Percentiles rank a stretch among this genome's conserved stretches.
phyloP scores from a whole-genome alignment of 2,797 vertebrate species.

The Halcyon chelicuti region DNA sequence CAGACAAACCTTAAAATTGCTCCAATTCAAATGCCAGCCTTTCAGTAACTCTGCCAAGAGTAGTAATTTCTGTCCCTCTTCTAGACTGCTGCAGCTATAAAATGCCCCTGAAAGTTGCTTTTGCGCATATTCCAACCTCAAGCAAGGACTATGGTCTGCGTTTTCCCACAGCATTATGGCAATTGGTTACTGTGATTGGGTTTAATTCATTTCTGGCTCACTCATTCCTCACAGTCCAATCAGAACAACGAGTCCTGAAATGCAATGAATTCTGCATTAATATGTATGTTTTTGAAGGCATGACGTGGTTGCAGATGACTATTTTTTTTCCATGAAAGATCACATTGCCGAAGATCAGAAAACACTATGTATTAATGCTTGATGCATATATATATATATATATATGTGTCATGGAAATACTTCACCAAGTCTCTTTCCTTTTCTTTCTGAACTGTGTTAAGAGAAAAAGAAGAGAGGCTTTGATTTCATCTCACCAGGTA shows the following conservation, averaged over 20 bases:
- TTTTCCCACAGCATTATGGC: constrained; percentile 23
- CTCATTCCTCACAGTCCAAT: constrained; percentile 18
- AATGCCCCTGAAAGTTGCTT: not conserved
- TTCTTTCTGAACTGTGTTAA: not conserved
- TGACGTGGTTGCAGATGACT: not conserved
- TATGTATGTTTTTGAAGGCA: not conserved
- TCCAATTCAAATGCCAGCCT: not conserved
- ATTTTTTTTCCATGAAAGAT: not conserved
- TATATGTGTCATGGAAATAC: not conserved
- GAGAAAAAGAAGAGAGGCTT: not conserved
- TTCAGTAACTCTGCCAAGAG: not conserved
- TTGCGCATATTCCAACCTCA: not conserved
- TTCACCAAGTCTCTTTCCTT: not conserved
- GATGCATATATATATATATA: not conserved
- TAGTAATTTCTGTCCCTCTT: not conserved
- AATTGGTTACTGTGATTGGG: constrained; percentile 27
- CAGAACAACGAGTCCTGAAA: constrained; percentile 11
- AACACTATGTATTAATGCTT: not conserved
- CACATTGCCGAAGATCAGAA: not conserved
- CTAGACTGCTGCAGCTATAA: not conserved
- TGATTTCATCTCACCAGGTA: constrained; percentile 17
- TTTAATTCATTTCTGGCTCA: constrained; percentile 10
- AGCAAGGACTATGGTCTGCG: not conserved
- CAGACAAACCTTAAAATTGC: not conserved
- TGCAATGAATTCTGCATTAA: not conserved